These are phyloP conservation scores for Coreoperca whiteheadi DNA, from an alignment of 2,113 vertebrate species.

Conservation along the genomic window DNA sequence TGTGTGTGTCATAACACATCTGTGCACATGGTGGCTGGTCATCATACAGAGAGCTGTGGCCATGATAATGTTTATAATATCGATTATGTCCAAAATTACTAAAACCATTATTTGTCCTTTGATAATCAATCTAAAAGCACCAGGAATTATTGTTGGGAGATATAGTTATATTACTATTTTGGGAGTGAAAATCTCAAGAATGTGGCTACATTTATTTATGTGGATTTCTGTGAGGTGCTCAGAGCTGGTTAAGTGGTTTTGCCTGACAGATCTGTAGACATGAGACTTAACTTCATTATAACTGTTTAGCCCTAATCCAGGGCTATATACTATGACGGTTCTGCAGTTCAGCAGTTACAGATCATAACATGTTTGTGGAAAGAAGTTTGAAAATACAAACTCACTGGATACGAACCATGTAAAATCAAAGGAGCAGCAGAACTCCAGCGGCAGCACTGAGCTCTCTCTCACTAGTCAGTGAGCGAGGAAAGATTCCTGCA, in stretches of 20 bases:
- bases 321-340: not conserved
- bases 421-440: not conserved
- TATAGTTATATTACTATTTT: too few species aligned
- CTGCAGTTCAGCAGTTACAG: not conserved
- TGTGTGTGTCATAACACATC: slow-evolving; percentile 60
- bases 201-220: not conserved
- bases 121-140: not conserved
- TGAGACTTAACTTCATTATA: not conserved
- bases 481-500: not conserved
- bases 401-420: not conserved
- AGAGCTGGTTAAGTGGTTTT: not conserved
- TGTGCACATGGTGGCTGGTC: slow-evolving; percentile 52
- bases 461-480: not conserved
- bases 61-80: slow-evolving; percentile 26
- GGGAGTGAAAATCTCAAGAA: not conserved
- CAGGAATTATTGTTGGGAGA: not conserved
- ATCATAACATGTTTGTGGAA: not conserved
- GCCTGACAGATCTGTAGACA: not conserved
- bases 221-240: not conserved
- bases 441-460: not conserved
- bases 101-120: not conserved
- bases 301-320: not conserved
- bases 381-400: not conserved
- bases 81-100: too few species aligned
- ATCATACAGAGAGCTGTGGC: slow-evolving; percentile 37